Base-by-base conservation (phyloP, 2,888 invertebrate species). In the Aethes cnicana region DNA sequence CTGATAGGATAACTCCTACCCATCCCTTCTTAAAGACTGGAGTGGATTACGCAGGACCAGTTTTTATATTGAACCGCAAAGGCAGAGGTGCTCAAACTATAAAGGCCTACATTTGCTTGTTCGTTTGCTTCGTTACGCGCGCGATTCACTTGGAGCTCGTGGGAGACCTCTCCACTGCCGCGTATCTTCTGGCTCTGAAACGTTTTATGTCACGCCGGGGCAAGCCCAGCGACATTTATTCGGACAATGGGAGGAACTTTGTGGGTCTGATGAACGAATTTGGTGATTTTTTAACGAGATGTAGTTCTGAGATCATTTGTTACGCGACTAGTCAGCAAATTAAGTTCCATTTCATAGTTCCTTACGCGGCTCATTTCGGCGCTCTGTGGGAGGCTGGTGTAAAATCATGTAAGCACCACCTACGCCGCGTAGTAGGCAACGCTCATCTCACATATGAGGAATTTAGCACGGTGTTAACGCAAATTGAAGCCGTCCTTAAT, bases 41-140 rank as follows among this genome's bases (percentile, higher is more conserved):
- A 8, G 64, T 64, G 0, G 63, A 67, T 9, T 65, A 64, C 33
- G 59, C 58, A 0, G 64, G 64, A 5, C 65, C 64, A 20, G 17
- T 64, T 21, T 46, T 49, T 11, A 49, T 57, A 17, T 35, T 63
- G 7, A 63, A 59, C 35, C 46, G 59, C 1, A 61, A 56, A 37
- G 62, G 63, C 1, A 55, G 56, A 7, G 62, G 66, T 1, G 50
- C 60, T 0, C 58, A 48, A 33, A 14, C 56, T 17, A 41, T 49
- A 12, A 62, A 65, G 28, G 44, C 39, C n/a, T 65, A 62, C 20
- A 47, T 63, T 9, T 62, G 61, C 47, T 30, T 64, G 43, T 61
- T 64, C 44, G 32, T 66, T 14, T 63, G 62, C 48, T 59, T 64
- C 14, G 62, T 42, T 58, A n/a, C n/a, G n/a, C n/a, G n/a, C n/a